A percentile compares a stretch with the other conserved stretches of the same genome.
These are phyloP conservation scores for Siphonodentalium dalli DNA, from an alignment of 2,888 invertebrate species.

Conservation along the genomic window DNA sequence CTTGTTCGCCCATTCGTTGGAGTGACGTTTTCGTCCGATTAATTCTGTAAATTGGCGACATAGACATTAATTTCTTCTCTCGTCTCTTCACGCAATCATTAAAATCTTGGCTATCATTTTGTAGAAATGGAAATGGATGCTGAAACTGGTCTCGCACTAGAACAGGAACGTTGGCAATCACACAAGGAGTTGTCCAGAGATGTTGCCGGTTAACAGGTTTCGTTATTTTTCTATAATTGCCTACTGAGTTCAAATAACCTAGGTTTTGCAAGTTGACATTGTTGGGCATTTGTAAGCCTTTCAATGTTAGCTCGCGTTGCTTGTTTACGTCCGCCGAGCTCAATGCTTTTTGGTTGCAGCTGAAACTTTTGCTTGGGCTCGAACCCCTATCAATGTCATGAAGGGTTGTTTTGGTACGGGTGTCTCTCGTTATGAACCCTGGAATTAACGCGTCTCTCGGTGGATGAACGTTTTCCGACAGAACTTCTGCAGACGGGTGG, in stretches of 20 bases:
- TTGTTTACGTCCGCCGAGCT: conserved; percentile 26
- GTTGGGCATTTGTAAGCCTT: conserved; percentile 25
- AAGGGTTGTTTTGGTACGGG: conserved; percentile 43
- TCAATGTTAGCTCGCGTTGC: conserved; percentile 33
- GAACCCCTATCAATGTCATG: conserved; percentile 34
- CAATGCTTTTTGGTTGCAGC: conserved; percentile 29
- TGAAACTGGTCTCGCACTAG: too few species aligned
- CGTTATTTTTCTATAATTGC: too few species aligned
- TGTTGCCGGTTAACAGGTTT: too few species aligned
- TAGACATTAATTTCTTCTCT: too few species aligned
- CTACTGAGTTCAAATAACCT: conserved; percentile 25
- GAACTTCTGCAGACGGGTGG: conserved; percentile 16
- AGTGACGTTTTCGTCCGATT: too few species aligned
- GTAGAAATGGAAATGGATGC: too few species aligned
- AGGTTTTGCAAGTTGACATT: conserved; percentile 15
- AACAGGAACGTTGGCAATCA: too few species aligned
- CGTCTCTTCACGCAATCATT: too few species aligned
- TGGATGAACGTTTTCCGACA: conserved; percentile 28
- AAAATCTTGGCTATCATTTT: too few species aligned
- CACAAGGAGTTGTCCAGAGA: too few species aligned
- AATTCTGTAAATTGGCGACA: too few species aligned
- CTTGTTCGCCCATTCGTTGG: too few species aligned
- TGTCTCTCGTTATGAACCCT: conserved; percentile 46
- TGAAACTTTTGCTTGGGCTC: conserved; percentile 27
- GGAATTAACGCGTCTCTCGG: conserved; percentile 36